Base-by-base conservation (phyloP, 2,888 invertebrate species). In the Trissoscelio sp. region DNA sequence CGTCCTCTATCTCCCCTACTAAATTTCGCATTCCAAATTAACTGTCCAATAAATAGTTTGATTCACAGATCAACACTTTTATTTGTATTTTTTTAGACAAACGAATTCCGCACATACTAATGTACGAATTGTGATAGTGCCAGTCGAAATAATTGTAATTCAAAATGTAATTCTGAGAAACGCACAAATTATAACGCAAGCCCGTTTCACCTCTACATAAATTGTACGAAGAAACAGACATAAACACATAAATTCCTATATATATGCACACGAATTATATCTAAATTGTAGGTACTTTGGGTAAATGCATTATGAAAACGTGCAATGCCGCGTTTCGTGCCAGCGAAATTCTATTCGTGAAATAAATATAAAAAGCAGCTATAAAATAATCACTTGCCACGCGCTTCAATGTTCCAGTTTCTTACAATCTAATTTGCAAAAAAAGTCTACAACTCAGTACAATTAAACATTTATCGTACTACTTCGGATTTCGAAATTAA, bases 401-500 rank as follows among this genome's bases (percentile, higher is more conserved):
- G 11, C 14, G 24, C 22, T 28, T 44, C 22, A 34, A 46, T 34
- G 24, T 20, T 22, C 34, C 57, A 46, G n/a, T 44, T 58, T 0
- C 34, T 24, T n/a, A 18, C 48, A 48, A 48, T 70, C 24, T 51
- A 53, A 24, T 64, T 55, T 44, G 14, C 2, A 3, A 24, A 14
- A 51, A 44, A 14, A 62, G 11, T 60, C 37, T 24, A 24, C 16
- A 53, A 42, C 22, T 3, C 22, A n/a, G 51, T 18, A 12, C 3
- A 1, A 34, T 18, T 39, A 53, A 77, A 67, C 46, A 60, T 67
- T 67, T 67, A 57, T 39, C 16, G 24, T 18, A 28, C 9, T 16
- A 51, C 34, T 77, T 64, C 14, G n/a, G 28, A 73, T 42, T 12
- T 16, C 14, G 57, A 34, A 48, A 57, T 64, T 66, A 16, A 66